Conservation (phyloP, 2,797 vertebrate species). For the Sebastes dallii region DNA sequence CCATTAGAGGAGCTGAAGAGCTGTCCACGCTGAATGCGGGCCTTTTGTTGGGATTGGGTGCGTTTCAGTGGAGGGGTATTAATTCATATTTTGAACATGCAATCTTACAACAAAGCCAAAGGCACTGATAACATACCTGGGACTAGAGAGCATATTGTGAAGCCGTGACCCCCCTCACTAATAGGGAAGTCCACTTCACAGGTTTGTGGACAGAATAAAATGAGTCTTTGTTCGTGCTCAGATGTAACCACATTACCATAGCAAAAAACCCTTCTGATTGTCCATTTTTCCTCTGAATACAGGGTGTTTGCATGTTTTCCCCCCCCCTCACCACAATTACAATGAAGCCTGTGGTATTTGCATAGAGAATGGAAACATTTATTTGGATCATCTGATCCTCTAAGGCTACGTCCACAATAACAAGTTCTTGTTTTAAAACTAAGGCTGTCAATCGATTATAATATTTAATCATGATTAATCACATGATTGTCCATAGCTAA, state of each 20-base stretch:
- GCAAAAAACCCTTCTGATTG: slow-evolving; percentile 60
- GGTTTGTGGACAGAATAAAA: slow-evolving; percentile 68
- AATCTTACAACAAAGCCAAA: slow-evolving; percentile 76
- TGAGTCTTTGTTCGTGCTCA: slow-evolving; percentile 64
- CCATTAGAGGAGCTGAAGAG: slow-evolving; percentile 86
- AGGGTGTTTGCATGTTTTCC: slow-evolving; percentile 39
- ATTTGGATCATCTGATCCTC: slow-evolving; percentile 44
- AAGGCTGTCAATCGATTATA: too few relatives aligned
- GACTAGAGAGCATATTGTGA: slow-evolving; percentile 67
- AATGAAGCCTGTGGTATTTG: slow-evolving; percentile 53
- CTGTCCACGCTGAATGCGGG: slow-evolving; percentile 71
- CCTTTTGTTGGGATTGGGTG: slow-evolving; percentile 76
- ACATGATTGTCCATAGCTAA: too few relatives aligned
- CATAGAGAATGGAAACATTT: slow-evolving; percentile 56
- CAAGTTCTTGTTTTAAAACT: not conserved
- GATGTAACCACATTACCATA: slow-evolving; percentile 58
- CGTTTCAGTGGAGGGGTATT: slow-evolving; percentile 79
- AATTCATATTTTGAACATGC: slow-evolving; percentile 79
- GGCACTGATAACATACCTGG: slow-evolving; percentile 72
- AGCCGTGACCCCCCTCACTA: slow-evolving; percentile 64
- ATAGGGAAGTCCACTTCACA: slow-evolving; percentile 73
- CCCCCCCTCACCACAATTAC: not conserved
- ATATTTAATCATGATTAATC: rapidly evolving
- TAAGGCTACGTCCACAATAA: not conserved
- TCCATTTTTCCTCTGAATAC: slow-evolving; percentile 56